Percentiles rank a stretch among this genome's conserved stretches.
Conservation (phyloP, 2,888 invertebrate species). For the Chalcosyrphus nemorum region DNA sequence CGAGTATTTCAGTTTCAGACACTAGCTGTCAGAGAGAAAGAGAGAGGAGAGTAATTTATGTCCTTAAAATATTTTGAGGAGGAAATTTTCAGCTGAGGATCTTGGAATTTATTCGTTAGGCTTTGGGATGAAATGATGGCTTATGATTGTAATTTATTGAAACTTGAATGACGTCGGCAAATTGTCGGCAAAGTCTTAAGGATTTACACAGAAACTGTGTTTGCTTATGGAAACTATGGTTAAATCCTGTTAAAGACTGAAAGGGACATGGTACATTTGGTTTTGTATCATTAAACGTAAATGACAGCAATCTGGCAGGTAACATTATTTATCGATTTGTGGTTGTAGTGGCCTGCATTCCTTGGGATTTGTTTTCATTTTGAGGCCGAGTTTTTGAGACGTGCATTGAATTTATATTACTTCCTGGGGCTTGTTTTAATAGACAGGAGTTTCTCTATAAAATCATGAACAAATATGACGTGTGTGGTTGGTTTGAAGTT, state of each 20-base stretch:
- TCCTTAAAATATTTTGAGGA: constrained; percentile 42
- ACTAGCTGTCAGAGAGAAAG: neutral
- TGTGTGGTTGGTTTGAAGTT: no score
- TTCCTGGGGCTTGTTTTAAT: no score
- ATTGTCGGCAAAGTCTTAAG: constrained; percentile 7
- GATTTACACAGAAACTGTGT: neutral
- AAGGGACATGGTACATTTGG: neutral
- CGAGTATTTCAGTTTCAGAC: no score
- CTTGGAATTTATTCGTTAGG: constrained; percentile 27
- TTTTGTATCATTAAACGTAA: neutral
- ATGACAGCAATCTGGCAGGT: neutral
- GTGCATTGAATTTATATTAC: neutral
- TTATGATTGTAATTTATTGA: constrained; percentile 43
- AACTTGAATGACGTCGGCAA: constrained; percentile 10
- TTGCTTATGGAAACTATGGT: neutral
- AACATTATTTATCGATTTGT: neutral
- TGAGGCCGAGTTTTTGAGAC: neutral
- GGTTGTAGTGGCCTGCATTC: neutral
- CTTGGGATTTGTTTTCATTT: neutral
- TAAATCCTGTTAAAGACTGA: no score
- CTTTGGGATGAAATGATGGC: constrained; percentile 9
- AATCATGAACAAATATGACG: no score
- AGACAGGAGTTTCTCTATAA: no score
- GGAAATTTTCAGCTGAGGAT: constrained; percentile 27
- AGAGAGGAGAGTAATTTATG: constrained; percentile 45